Conservation (phyloP, 37 sponge, comb jelly and placozoan genomes). For the Chondrosia reniformis region DNA sequence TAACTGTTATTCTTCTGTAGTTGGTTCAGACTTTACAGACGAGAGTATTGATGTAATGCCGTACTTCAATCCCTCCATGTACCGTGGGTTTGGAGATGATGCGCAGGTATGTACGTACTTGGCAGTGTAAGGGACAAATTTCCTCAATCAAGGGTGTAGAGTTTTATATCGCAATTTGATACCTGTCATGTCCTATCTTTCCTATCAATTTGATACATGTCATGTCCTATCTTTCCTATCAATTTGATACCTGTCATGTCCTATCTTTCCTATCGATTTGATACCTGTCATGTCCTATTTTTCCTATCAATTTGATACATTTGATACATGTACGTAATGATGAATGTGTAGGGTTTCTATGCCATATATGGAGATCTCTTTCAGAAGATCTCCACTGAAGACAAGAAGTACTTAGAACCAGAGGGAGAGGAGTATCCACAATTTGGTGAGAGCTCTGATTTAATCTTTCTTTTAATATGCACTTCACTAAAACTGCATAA, state of each 20-base stretch:
- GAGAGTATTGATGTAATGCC: slow-evolving; percentile 86
- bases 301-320: no score
- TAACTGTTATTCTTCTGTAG: slow-evolving; percentile 17
- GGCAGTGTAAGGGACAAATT: no score
- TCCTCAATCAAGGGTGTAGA: no score
- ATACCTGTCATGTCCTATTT: no score
- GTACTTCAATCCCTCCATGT: slow-evolving; percentile 78
- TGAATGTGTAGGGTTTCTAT: slow-evolving; percentile 81
- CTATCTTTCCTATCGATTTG: neutral
- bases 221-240: no score
- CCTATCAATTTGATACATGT: no score
- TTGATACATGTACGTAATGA: no score
- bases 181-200: no score
- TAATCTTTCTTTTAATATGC: neutral
- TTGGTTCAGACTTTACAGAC: slow-evolving; percentile 79
- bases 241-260: no score
- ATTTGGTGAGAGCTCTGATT: slow-evolving; percentile 7
- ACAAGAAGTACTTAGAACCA: slow-evolving; percentile 45
- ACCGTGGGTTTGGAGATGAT: slow-evolving; percentile 84
- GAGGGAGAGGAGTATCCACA: slow-evolving; percentile 39
- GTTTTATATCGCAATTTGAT: no score
- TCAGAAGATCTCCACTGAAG: slow-evolving; percentile 68
- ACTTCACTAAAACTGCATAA: no score
- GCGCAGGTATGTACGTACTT: no score
- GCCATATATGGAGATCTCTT: slow-evolving; percentile 74